Conservation (phyloP, 2,113 vertebrate genomes). For the Nanorana parkeri region DNA sequence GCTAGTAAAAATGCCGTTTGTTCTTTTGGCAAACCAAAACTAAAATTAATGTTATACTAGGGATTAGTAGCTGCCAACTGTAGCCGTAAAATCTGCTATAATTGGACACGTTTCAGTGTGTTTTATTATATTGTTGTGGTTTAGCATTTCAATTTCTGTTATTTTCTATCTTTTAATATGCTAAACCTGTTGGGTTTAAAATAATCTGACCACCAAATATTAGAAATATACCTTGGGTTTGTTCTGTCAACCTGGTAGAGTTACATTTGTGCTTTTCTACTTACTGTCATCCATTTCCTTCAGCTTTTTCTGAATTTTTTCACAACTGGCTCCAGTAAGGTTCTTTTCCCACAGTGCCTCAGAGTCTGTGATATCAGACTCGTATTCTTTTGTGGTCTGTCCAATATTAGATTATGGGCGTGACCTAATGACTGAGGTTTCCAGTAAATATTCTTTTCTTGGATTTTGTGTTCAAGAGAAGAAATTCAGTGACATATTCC, state of each 20-base stretch:
- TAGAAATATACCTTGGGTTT: no score
- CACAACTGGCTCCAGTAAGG: slow-evolving; percentile 10
- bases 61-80: no score
- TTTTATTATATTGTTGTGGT: no score
- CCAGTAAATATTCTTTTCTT: slow-evolving; percentile 37
- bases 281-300: slow-evolving; percentile 10
- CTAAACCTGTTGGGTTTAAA: not conserved
- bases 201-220: no score
- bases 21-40: no score
- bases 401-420: slow-evolving; percentile 42
- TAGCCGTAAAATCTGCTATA: no score
- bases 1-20: no score
- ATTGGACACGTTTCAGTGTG: no score
- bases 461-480: slow-evolving; percentile 29
- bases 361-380: slow-evolving; percentile 35
- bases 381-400: slow-evolving; percentile 37
- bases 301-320: slow-evolving; percentile 21
- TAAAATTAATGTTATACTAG: no score
- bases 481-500: slow-evolving; percentile 29
- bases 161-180: no score
- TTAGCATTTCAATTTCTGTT: no score
- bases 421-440: slow-evolving; percentile 38
- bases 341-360: slow-evolving; percentile 30
- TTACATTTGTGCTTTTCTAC: not conserved
- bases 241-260: not conserved